Evolutionary conservation across 2,113 vertebrate species (phyloP).

Genomic region (Pseudopodoces humilis): DNA sequence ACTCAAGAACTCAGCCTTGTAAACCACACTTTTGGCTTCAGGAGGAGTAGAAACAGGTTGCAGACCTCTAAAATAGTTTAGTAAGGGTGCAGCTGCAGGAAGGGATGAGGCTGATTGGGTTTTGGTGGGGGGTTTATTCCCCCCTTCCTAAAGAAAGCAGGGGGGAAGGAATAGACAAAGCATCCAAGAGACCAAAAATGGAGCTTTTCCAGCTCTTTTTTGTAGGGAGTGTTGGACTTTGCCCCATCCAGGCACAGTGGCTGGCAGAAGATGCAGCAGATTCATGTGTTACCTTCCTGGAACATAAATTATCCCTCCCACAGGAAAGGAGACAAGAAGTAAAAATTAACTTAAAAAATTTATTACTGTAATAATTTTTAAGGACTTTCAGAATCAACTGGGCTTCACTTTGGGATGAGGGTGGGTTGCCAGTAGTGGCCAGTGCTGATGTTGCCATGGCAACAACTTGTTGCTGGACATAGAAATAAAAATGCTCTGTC

Average conservation of each 20-base stretch:
- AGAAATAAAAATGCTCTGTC: constrained; percentile 66
- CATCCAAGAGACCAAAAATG: neutral
- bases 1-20: neutral
- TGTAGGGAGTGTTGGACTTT: neutral
- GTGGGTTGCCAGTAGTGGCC: constrained; percentile 32
- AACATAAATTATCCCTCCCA: neutral
- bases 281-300: neutral
- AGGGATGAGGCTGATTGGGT: neutral
- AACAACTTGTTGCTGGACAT: constrained; percentile 71
- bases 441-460: constrained; percentile 36
- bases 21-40: neutral
- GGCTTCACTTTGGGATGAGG: constrained; percentile 52
- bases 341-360: constrained; percentile 1
- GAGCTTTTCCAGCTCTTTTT: neutral
- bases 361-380: neutral
- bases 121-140: accelerated
- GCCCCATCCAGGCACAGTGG: neutral
- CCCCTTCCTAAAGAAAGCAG: neutral
- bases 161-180: neutral
- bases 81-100: neutral
- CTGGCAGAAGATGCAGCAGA: neutral
- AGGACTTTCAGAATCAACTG: neutral
- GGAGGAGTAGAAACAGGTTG: accelerated
- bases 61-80: neutral
- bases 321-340: neutral